Percentiles rank a stretch among this genome's conserved stretches.
These are phyloP conservation scores for Entomobrya multifasciata DNA, from an alignment of 2,888 invertebrate genomes.

Conservation along the genomic window DNA sequence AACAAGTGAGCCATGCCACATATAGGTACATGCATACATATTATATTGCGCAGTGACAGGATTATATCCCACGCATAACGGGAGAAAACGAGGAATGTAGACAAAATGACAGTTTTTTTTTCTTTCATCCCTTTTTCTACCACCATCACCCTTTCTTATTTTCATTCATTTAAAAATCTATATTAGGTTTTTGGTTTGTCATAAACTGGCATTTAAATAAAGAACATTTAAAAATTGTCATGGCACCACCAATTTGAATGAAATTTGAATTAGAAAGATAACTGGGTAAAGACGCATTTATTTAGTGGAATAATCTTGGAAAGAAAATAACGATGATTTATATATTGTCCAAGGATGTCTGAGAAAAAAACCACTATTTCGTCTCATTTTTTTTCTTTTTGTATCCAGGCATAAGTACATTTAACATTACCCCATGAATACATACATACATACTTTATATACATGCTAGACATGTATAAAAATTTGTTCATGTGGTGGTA, in stretches of 20 bases:
- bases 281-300: too few species aligned
- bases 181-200: not conserved
- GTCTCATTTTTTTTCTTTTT: not conserved
- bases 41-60: not conserved
- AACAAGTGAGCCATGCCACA: not conserved
- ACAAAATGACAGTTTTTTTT: not conserved
- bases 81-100: too few species aligned
- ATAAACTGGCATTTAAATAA: not conserved
- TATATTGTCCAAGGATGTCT: conserved; percentile 49
- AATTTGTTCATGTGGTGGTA: not conserved
- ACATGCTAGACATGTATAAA: not conserved
- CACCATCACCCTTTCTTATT: not conserved
- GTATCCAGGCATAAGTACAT: too few species aligned
- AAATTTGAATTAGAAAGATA: not conserved
- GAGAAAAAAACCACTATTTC: conserved; percentile 52
- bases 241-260: not conserved
- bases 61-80: too few species aligned
- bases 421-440: not conserved
- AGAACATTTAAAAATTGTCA: too few species aligned
- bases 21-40: not conserved
- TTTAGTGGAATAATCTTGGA: not conserved
- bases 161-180: not conserved
- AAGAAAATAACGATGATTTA: not conserved
- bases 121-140: not conserved
- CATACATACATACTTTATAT: not conserved